phyloP scores from a whole-genome alignment of 1,140 invertebrate species.

The Mycetomoellerius zeteki region DNA sequence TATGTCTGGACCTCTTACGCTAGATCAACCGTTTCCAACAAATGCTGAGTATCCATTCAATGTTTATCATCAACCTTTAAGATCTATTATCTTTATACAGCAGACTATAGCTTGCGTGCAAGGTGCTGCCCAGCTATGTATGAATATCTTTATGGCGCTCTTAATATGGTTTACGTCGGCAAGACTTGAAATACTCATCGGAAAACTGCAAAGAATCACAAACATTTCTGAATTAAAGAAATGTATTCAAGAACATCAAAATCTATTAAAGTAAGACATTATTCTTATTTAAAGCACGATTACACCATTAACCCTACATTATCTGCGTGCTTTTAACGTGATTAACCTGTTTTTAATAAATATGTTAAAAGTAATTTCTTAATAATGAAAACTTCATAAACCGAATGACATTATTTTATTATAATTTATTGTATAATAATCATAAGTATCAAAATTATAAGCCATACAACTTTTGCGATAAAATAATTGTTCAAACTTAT shows the following conservation, averaged over 20 bases:
- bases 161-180: slow-evolving; percentile 54
- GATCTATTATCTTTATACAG: slow-evolving; percentile 11
- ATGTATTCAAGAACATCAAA: slow-evolving; percentile 52
- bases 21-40: slow-evolving; percentile 45
- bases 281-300: background rate
- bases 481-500: background rate
- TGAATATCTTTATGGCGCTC: slow-evolving; percentile 27
- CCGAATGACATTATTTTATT: background rate
- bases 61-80: slow-evolving; percentile 30
- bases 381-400: no score
- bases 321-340: no score
- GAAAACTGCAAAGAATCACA: slow-evolving; percentile 2
- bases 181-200: slow-evolving; percentile 51
- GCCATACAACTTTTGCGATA: background rate
- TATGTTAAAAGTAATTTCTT: no score
- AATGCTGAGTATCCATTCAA: slow-evolving; percentile 49
- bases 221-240: background rate
- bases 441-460: background rate
- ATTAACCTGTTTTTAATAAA: no score
- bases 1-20: slow-evolving; percentile 64
- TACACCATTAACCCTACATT: no score
- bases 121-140: background rate
- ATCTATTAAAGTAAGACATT: slow-evolving; percentile 46
- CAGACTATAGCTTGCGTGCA: slow-evolving; percentile 28
- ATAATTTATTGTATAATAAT: background rate